phyloP scores from a whole-genome alignment of 2,113 vertebrate genomes.

The Tilapia sparmanii region DNA sequence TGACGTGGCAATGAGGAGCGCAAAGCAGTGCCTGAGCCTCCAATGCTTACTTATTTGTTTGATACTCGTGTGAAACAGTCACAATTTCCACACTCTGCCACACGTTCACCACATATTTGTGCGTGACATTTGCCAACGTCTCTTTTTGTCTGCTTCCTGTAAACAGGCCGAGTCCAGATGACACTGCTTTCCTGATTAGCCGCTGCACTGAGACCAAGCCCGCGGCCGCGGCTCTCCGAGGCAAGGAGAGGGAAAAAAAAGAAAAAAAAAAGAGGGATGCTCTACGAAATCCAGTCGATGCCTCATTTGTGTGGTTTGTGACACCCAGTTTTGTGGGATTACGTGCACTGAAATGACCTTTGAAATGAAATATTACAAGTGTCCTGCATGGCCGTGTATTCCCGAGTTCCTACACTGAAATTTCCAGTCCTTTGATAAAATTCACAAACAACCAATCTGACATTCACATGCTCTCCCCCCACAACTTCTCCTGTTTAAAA shows the following conservation, averaged over 20 bases:
- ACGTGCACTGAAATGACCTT: neutral
- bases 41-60: neutral
- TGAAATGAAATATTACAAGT: neutral
- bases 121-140: neutral
- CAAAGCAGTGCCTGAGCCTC: neutral
- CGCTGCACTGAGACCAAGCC: neutral
- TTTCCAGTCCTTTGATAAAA: neutral
- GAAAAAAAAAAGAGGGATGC: accelerated
- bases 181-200: neutral
- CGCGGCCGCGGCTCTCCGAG: accelerated
- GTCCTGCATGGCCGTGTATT: neutral
- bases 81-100: neutral
- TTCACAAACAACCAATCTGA: neutral
- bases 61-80: neutral
- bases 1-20: neutral
- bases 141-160: neutral
- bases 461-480: neutral
- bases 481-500: neutral
- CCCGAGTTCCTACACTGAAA: neutral
- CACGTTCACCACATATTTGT: neutral
- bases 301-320: neutral
- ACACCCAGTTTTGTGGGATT: neutral
- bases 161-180: neutral
- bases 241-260: neutral
- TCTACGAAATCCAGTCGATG: neutral